Conservation (phyloP, 1,140 invertebrate genomes). For the Temnothorax longispinosus region DNA sequence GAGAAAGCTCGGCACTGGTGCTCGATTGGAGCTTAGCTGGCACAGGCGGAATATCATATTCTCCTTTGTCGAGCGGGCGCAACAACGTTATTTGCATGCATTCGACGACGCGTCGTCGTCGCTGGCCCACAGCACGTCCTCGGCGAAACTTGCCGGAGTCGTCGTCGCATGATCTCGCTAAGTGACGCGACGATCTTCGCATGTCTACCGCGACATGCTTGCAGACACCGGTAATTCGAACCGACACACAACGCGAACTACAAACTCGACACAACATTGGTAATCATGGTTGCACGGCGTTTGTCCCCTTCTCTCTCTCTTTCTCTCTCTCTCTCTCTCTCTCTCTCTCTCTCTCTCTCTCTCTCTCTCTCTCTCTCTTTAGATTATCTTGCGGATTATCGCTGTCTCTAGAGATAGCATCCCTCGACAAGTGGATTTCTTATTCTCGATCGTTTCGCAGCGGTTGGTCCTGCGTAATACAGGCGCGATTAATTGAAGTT, state of each 20-base stretch:
- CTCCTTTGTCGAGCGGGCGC: slow-evolving; percentile 31
- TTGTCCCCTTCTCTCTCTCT: background rate
- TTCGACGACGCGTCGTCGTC: slow-evolving; percentile 16
- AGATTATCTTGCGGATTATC: slow-evolving; percentile 43
- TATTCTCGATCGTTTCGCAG: background rate
- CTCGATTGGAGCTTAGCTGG: background rate
- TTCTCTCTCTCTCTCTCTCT: background rate
- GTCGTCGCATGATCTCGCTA: slow-evolving; percentile 54
- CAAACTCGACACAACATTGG: slow-evolving; percentile 50
- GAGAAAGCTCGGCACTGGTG: slow-evolving; percentile 34
- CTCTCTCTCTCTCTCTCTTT: background rate
- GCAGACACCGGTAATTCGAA: slow-evolving; percentile 47
- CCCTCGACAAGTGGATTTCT: slow-evolving; percentile 38
- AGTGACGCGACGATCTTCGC: slow-evolving; percentile 55
- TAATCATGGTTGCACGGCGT: slow-evolving; percentile 39
- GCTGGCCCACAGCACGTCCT: slow-evolving; percentile 16
- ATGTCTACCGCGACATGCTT: slow-evolving; percentile 35
- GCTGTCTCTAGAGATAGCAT: slow-evolving; percentile 29
- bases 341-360: background rate
- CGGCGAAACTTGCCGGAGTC: slow-evolving; percentile 36
- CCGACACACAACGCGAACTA: slow-evolving; percentile 27
- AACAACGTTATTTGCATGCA: slow-evolving; percentile 59
- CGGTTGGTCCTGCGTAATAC: background rate
- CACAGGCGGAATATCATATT: slow-evolving; percentile 51
- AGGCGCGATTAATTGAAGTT: slow-evolving; percentile 16